phyloP scores from a whole-genome alignment of 2,797 vertebrate species.

The Eupleurogrammus muticus region DNA sequence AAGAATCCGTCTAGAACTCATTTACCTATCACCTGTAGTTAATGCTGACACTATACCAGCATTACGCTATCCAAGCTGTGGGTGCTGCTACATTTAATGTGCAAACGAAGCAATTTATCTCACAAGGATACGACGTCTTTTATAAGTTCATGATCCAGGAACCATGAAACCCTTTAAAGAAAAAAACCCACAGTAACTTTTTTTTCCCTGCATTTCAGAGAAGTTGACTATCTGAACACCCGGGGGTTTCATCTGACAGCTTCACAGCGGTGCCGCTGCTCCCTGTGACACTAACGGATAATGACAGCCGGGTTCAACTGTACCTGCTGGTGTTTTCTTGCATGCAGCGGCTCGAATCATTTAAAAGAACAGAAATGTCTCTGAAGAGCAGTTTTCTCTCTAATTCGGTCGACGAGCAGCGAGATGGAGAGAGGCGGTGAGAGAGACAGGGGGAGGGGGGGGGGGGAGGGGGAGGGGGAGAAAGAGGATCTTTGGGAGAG shows the following conservation, averaged over 20 bases:
- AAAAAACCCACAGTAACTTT: slow-evolving; percentile 9
- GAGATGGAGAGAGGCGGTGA: slow-evolving; percentile 5
- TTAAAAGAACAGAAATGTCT: slow-evolving; percentile 39
- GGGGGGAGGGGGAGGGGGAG: not conserved
- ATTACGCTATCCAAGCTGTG: not conserved
- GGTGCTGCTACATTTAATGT: slow-evolving; percentile 15
- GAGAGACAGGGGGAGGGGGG: slow-evolving; percentile 3
- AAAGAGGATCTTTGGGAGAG: slow-evolving; percentile 43
- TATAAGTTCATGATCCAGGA: slow-evolving; percentile 17
- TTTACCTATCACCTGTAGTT: too few species aligned
- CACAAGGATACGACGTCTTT: slow-evolving; percentile 24
- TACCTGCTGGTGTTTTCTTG: slow-evolving; percentile 45
- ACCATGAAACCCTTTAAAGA: slow-evolving; percentile 19
- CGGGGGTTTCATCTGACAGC: slow-evolving; percentile 34
- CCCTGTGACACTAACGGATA: slow-evolving; percentile 35
- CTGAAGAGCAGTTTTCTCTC: slow-evolving; percentile 48
- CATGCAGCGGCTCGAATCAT: slow-evolving; percentile 20
- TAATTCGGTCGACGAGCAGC: slow-evolving; percentile 24
- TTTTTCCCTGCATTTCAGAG: slow-evolving; percentile 22
- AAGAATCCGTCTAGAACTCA: too few species aligned
- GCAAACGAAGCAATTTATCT: slow-evolving; percentile 23
- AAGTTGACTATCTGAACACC: slow-evolving; percentile 17
- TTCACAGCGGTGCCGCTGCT: slow-evolving; percentile 11
- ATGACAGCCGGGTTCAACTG: slow-evolving; percentile 18
- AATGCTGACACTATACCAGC: too few species aligned